A percentile compares a stretch with the other conserved stretches of the same genome.
Evolutionary conservation across 2,113 vertebrate genomes (phyloP).

Genomic region (Pontoporia blainvillei): DNA sequence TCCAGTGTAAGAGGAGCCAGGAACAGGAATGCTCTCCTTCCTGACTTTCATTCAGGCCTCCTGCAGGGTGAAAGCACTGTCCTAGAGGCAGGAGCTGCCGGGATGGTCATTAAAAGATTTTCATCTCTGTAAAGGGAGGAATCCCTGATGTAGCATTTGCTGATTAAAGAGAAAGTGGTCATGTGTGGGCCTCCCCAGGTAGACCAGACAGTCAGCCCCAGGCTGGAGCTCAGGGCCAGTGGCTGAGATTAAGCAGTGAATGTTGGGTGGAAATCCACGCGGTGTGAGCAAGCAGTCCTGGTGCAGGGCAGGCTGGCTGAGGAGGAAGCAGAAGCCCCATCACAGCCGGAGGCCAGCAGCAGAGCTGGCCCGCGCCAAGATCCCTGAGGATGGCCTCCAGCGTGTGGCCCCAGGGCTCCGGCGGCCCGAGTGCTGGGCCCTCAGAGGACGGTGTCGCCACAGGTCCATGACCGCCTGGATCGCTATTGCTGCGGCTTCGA

Average conservation of each 20-base stretch:
- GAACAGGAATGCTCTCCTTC: too few species aligned
- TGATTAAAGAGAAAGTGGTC: background rate
- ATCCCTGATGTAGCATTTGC: background rate
- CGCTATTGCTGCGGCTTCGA: constrained; percentile 94
- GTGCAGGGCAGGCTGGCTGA: background rate
- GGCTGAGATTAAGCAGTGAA: background rate
- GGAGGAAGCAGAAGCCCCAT: background rate
- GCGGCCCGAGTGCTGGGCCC: background rate
- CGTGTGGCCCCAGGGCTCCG: rapidly evolving
- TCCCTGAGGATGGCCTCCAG: background rate
- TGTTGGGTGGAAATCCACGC: too few species aligned
- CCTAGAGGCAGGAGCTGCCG: background rate
- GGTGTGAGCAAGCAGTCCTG: background rate
- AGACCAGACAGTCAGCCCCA: background rate
- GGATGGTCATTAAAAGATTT: background rate
- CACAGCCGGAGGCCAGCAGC: background rate
- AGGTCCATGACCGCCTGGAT: constrained; percentile 95
- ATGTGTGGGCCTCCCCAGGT: background rate
- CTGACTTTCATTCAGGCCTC: background rate
- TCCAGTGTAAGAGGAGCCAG: background rate
- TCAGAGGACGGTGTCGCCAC: background rate
- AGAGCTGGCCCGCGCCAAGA: background rate
- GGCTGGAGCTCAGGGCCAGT: background rate
- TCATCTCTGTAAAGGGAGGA: background rate
- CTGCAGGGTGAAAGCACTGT: background rate